phyloP scores from a whole-genome alignment of 2,888 invertebrate genomes.

The Frankliniella fusca region DNA sequence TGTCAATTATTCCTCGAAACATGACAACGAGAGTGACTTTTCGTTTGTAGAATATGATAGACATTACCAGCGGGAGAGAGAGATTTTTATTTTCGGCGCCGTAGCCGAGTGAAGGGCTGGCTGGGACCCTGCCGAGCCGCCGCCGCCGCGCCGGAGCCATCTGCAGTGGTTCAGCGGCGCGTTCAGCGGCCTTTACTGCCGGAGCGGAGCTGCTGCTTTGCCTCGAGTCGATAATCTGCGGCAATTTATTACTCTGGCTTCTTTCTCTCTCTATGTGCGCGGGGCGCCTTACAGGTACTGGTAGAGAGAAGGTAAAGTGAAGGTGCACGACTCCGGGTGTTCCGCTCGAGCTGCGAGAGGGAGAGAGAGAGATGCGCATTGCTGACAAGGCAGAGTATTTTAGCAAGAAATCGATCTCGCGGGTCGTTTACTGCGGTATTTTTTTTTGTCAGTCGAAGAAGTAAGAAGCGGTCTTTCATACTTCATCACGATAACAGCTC shows the following conservation, averaged over 20 bases:
- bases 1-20: conserved; percentile 13
- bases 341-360: too few species aligned
- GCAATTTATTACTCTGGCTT: not conserved
- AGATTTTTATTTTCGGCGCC: not conserved
- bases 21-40: too few species aligned
- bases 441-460: too few species aligned
- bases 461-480: too few species aligned
- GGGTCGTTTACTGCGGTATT: too few species aligned
- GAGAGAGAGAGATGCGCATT: too few species aligned
- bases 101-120: not conserved
- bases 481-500: too few species aligned
- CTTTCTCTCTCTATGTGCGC: not conserved
- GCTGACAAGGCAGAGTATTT: too few species aligned
- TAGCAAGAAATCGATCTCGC: too few species aligned
- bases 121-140: too few species aligned
- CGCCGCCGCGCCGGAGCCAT: not conserved
- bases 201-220: not conserved
- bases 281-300: too few species aligned
- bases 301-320: not conserved
- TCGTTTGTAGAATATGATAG: not conserved
- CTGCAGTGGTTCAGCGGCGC: not conserved
- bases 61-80: not conserved
- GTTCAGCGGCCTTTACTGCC: not conserved
- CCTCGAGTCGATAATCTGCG: not conserved
- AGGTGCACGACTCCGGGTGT: not conserved